These are phyloP conservation scores for Cynopterus brachyotis DNA, from an alignment of 2,113 vertebrate genomes.

Conservation along the genomic window DNA sequence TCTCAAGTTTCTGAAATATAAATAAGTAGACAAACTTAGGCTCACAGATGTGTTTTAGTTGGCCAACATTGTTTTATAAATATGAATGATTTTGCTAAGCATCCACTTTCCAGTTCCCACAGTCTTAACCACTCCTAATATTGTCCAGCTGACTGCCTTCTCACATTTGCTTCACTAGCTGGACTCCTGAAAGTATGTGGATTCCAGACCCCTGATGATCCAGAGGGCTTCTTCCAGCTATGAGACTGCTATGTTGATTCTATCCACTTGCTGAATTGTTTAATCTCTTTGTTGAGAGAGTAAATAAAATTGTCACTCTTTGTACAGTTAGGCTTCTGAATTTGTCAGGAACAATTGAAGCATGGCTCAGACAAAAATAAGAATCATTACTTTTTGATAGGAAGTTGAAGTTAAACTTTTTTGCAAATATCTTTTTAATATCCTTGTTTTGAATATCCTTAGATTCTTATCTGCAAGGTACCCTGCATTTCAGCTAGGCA, in stretches of 20 bases:
- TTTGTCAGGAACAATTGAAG: slow-evolving; percentile 1
- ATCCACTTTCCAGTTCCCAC: background rate
- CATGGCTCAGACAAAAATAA: background rate
- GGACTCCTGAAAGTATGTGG: background rate
- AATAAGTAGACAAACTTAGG: background rate
- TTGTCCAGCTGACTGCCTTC: background rate
- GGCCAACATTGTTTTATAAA: background rate
- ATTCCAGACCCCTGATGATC: background rate
- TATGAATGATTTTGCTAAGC: background rate
- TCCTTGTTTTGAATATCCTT: background rate
- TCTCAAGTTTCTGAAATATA: slow-evolving; percentile 13
- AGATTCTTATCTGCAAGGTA: background rate
- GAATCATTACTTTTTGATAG: background rate
- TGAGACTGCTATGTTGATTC: background rate
- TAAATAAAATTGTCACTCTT: slow-evolving; percentile 21
- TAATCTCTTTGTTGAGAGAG: slow-evolving; percentile 11
- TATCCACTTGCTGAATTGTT: background rate
- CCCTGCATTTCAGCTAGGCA: background rate
- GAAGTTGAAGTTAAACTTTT: slow-evolving; percentile 26
- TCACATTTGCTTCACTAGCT: background rate
- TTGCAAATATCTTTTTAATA: slow-evolving; percentile 46
- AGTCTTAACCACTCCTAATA: background rate
- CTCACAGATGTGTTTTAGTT: background rate
- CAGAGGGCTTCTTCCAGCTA: background rate
- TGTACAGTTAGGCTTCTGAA: background rate